A percentile compares a stretch with the other conserved stretches of the same genome.
Conservation (phyloP, 2,797 vertebrate genomes). For the Sebastes matsubarae region DNA sequence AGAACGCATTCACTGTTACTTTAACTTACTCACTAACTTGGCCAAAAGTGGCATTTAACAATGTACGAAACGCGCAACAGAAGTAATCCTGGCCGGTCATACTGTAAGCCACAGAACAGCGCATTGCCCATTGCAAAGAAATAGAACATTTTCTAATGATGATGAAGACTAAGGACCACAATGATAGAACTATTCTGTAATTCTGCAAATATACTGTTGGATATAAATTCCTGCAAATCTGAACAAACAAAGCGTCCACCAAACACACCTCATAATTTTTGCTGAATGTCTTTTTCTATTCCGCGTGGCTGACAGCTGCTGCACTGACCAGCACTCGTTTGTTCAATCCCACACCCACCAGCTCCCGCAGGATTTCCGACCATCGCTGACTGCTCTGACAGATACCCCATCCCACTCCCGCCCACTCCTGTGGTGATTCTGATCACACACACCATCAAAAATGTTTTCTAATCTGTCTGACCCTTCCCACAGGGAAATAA, state of each 20-base stretch:
- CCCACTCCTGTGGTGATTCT: neutral
- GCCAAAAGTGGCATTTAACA: no score
- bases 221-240: neutral
- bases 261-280: neutral
- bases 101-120: neutral
- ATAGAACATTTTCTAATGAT: no score
- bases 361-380: constrained; percentile 1
- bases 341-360: constrained; percentile 1
- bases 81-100: neutral
- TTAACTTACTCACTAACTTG: no score
- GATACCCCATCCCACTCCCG: neutral
- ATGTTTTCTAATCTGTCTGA: neutral
- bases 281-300: neutral
- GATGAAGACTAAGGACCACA: neutral
- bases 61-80: neutral
- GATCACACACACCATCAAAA: neutral
- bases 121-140: neutral
- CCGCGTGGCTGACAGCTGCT: neutral
- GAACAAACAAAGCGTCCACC: neutral
- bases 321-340: neutral
- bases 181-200: neutral
- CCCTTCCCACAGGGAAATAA: neutral
- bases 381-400: constrained; percentile 18
- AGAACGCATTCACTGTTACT: neutral
- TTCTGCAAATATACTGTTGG: neutral